Evolutionary conservation across 2,113 vertebrate species (phyloP).

Genomic region (Oncorhynchus clarkii): DNA sequence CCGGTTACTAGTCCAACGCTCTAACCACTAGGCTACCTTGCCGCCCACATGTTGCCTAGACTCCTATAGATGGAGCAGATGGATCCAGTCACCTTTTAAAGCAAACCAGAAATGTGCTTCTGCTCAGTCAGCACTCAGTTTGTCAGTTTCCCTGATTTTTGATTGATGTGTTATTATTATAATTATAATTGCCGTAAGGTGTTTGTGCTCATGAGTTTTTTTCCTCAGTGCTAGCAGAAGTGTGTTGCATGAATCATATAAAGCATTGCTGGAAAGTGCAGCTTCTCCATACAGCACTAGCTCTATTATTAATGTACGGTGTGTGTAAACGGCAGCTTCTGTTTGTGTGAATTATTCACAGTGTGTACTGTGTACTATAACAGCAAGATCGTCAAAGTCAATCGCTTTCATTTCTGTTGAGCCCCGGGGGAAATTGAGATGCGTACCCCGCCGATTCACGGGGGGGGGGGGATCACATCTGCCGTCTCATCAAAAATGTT

Average conservation of each 20-base stretch:
- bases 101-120: no score
- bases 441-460: not conserved
- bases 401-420: conserved; percentile 38
- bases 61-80: no score
- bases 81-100: no score
- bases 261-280: conserved; percentile 47
- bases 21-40: no score
- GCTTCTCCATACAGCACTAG: conserved; percentile 16
- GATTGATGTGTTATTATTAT: conserved; percentile 6
- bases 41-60: no score
- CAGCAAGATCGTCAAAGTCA: conserved; percentile 61
- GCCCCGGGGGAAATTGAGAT: conserved; percentile 44
- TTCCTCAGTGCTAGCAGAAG: conserved; percentile 6
- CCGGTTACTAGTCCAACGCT: no score
- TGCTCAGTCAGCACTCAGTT: not conserved
- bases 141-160: conserved; percentile 19
- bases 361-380: conserved; percentile 44
- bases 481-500: conserved; percentile 61
- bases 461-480: conserved; percentile 29
- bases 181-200: not conserved
- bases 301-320: conserved; percentile 60
- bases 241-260: conserved; percentile 10
- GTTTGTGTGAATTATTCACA: conserved; percentile 68
- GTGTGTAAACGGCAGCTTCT: conserved; percentile 60
- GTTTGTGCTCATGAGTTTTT: not conserved